A percentile compares a stretch with the other conserved stretches of the same genome.
phyloP scores from a whole-genome alignment of 2,888 invertebrate genomes.

The Ditula angustiorana region DNA sequence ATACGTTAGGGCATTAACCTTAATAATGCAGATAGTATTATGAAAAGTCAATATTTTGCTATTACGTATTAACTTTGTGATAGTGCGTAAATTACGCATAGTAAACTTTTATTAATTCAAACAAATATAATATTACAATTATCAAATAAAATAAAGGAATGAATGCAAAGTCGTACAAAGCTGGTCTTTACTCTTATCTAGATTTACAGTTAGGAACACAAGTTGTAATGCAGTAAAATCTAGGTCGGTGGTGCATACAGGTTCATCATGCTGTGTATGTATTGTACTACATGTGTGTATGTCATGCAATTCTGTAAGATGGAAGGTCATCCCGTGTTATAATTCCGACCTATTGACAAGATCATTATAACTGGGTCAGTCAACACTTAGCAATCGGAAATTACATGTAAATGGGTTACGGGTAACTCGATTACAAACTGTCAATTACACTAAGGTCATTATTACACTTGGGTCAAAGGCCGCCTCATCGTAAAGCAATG shows the following conservation, averaged over 20 bases:
- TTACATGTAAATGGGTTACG: slow-evolving; percentile 71
- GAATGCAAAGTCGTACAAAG: neutral
- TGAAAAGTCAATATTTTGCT: slow-evolving; percentile 21
- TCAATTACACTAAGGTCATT: slow-evolving; percentile 56
- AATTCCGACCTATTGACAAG: slow-evolving; percentile 1
- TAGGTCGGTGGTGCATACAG: neutral
- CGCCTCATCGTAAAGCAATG: slow-evolving; percentile 24
- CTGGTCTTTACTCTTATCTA: neutral
- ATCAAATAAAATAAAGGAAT: neutral
- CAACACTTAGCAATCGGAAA: slow-evolving; percentile 69
- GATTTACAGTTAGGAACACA: neutral
- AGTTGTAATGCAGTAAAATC: slow-evolving; percentile 1
- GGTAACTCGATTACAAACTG: slow-evolving; percentile 59
- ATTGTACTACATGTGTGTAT: too few species aligned
- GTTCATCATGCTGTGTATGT: too few species aligned
- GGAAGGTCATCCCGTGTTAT: slow-evolving; percentile 4
- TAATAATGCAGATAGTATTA: slow-evolving; percentile 3
- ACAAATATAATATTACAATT: neutral
- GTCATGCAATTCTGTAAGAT: too few species aligned
- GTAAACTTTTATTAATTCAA: neutral
- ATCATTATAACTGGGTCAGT: slow-evolving; percentile 67
- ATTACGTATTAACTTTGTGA: slow-evolving; percentile 26
- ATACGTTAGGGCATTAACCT: slow-evolving; percentile 25
- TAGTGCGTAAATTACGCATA: neutral
- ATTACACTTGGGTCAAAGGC: slow-evolving; percentile 43